Evolutionary conservation across 2,113 vertebrate species (phyloP).

Genomic region (Dasyprocta punctata): DNA sequence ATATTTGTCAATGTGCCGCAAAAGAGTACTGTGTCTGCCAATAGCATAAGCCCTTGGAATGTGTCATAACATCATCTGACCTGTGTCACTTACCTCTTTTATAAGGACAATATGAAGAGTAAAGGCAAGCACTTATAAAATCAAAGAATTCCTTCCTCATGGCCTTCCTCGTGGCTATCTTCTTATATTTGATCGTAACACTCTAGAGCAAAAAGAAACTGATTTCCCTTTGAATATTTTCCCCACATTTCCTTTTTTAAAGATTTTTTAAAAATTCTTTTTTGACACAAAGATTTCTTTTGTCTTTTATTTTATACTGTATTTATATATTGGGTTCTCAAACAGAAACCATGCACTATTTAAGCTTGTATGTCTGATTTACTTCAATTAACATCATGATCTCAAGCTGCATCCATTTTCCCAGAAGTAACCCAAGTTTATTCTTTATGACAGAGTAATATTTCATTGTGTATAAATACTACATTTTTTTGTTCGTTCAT

Average conservation of each 20-base stretch:
- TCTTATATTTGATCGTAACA: not conserved
- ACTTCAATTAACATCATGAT: not conserved
- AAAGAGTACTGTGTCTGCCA: not conserved
- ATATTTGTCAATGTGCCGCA: not conserved
- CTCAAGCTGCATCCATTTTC: not conserved
- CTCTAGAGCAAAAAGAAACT: not conserved
- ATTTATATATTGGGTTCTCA: not conserved
- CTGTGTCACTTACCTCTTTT: not conserved
- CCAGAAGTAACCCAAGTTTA: not conserved
- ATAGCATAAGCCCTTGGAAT: not conserved
- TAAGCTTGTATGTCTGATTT: not conserved
- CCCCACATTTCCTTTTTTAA: not conserved
- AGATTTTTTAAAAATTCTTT: not conserved
- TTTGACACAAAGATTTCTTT: not conserved
- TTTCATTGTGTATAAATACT: not conserved
- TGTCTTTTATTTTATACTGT: not conserved
- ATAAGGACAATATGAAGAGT: not conserved
- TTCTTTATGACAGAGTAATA: not conserved
- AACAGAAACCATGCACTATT: not conserved
- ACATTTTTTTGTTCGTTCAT: not conserved
- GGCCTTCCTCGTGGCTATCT: not conserved
- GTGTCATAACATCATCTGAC: not conserved
- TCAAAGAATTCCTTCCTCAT: not conserved
- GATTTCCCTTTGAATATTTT: conserved; percentile 1
- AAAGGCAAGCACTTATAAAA: conserved; percentile 8